Evolutionary conservation across 2,888 invertebrate species (phyloP).

Genomic region (Elmis aenea): DNA sequence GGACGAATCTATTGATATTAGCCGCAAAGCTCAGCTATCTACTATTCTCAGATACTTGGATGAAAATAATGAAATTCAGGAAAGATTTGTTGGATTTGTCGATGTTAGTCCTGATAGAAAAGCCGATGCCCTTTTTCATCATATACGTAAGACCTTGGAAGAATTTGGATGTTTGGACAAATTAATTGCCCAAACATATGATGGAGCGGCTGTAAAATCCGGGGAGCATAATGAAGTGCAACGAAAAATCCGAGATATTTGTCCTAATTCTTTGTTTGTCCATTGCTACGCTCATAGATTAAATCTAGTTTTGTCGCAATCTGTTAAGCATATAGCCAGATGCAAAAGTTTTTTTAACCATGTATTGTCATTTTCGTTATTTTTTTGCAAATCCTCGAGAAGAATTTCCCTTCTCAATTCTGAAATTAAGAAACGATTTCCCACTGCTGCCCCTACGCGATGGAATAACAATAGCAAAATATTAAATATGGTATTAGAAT

Average conservation of each 20-base stretch:
- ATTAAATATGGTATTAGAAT: too few relatives aligned
- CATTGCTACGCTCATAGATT: slow-evolving; percentile 17
- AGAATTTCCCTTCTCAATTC: too few relatives aligned
- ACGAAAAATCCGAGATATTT: slow-evolving; percentile 7
- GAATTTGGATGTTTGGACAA: slow-evolving; percentile 16
- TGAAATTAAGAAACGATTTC: too few relatives aligned
- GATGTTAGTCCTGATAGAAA: slow-evolving; percentile 21
- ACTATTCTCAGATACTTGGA: slow-evolving; percentile 14
- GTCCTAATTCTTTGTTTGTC: slow-evolving; percentile 10
- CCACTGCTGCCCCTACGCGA: too few relatives aligned
- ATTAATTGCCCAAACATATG: slow-evolving; percentile 26
- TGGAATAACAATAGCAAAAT: too few relatives aligned
- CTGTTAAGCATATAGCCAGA: slow-evolving; percentile 2
- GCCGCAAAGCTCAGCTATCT: slow-evolving; percentile 22
- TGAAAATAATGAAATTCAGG: slow-evolving; percentile 15
- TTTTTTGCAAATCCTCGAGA: slow-evolving; percentile 4
- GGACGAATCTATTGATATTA: slow-evolving; percentile 22
- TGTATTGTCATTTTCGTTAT: not conserved
- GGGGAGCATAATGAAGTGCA: slow-evolving; percentile 16
- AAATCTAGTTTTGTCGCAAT: slow-evolving; percentile 5
- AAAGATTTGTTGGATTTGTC: slow-evolving; percentile 26
- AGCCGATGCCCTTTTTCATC: slow-evolving; percentile 15
- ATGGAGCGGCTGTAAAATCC: slow-evolving; percentile 25
- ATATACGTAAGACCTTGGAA: slow-evolving; percentile 9
- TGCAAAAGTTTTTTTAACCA: slow-evolving; percentile 6